phyloP scores from a whole-genome alignment of 2,113 vertebrate species.

The Eretmochelys imbricata region DNA sequence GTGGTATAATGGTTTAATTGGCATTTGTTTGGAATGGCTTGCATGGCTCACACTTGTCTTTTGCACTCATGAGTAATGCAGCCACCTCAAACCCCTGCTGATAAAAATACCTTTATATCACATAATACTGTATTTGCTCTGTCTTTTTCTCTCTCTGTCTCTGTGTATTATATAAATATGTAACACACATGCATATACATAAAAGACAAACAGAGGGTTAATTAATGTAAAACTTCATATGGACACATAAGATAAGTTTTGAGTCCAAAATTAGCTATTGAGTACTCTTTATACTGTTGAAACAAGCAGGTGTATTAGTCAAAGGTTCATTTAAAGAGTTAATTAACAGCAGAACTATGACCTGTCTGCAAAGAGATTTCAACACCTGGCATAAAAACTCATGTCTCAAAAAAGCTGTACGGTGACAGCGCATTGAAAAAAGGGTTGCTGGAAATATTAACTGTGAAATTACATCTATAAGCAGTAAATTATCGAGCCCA shows the following conservation, averaged over 20 bases:
- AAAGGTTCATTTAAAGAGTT: conserved; percentile 35
- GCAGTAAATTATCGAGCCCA: conserved; percentile 63
- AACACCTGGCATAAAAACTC: not conserved
- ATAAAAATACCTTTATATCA: not conserved
- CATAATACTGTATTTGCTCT: not conserved
- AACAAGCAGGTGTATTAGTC: conserved; percentile 19
- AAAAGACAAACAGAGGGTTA: not conserved
- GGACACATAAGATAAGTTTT: not conserved
- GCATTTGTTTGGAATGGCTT: not conserved
- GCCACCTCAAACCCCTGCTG: not conserved
- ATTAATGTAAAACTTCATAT: conserved; percentile 1
- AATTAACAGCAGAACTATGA: not conserved
- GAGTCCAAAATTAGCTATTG: not conserved
- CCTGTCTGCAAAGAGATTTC: not conserved
- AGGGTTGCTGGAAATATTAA: conserved; percentile 56
- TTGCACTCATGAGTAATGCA: not conserved
- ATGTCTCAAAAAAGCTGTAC: conserved; percentile 26
- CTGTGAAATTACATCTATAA: conserved; percentile 75
- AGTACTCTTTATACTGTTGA: not conserved
- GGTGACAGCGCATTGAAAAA: not conserved
- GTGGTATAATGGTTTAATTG: not conserved
- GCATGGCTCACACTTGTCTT: not conserved
- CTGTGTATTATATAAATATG: not conserved
- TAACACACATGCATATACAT: not conserved
- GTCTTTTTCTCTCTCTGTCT: not conserved